These are phyloP conservation scores for Protobothrops mucrosquamatus DNA, from an alignment of 2,113 vertebrate genomes.

Conservation along the genomic window DNA sequence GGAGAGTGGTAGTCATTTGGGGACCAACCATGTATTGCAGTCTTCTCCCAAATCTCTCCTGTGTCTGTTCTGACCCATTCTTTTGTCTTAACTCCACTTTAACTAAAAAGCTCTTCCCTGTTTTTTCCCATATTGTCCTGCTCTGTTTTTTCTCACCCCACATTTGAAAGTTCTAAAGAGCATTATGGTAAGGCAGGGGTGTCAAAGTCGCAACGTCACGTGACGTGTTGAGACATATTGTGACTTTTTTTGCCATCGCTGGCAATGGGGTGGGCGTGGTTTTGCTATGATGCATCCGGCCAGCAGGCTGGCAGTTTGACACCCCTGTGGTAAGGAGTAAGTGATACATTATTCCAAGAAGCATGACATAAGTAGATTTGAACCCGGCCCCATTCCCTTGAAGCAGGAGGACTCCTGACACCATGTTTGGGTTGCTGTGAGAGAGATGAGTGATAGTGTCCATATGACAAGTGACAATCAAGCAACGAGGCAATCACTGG, in stretches of 20 bases:
- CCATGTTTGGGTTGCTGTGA: neutral
- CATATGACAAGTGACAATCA: neutral
- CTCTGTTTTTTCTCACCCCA: neutral
- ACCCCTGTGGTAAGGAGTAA: neutral
- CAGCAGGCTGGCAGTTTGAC: no score
- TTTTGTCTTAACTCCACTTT: neutral
- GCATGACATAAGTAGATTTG: neutral
- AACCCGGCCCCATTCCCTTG: neutral
- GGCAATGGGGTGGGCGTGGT: no score
- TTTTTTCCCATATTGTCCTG: neutral
- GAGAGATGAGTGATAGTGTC: neutral
- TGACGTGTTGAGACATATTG: no score
- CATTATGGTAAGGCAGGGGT: neutral
- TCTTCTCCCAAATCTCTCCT: neutral
- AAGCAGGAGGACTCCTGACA: neutral
- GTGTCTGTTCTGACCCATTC: neutral
- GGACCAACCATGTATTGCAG: neutral
- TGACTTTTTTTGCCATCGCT: no score
- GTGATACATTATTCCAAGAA: neutral
- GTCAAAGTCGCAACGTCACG: no score
- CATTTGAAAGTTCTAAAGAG: neutral
- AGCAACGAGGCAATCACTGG: neutral
- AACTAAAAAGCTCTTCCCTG: neutral
- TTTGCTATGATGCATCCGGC: no score
- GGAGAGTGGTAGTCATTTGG: neutral